phyloP scores from a whole-genome alignment of 1,140 invertebrate genomes.

The Diprion similis region DNA sequence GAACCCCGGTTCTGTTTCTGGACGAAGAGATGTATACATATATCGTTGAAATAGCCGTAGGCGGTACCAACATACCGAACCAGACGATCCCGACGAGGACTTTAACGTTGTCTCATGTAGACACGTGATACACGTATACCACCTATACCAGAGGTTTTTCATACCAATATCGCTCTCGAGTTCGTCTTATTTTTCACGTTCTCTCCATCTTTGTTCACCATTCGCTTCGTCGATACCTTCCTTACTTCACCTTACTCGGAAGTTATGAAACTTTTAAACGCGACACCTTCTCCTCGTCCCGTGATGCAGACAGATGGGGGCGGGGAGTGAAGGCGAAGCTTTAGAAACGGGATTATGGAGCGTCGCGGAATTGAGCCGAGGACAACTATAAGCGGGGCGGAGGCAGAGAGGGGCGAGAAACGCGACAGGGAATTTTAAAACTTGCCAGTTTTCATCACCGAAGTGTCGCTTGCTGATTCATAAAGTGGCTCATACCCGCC shows the following conservation, averaged over 20 bases:
- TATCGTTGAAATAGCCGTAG: not conserved
- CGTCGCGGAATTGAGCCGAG: not conserved
- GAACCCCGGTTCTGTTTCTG: not conserved
- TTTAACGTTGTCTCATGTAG: not conserved
- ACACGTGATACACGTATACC: not conserved
- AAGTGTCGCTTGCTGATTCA: conserved; percentile 4
- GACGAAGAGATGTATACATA: not conserved
- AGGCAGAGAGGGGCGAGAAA: too few relatives aligned
- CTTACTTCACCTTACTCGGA: not conserved
- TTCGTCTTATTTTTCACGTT: not conserved
- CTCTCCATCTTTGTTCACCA: not conserved
- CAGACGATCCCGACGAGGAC: not conserved
- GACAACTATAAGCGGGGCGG: not conserved
- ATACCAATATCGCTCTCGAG: too few relatives aligned
- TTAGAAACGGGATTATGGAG: not conserved
- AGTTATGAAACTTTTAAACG: conserved; percentile 8
- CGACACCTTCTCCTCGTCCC: not conserved
- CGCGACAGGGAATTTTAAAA: conserved; percentile 1
- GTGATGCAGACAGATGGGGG: not conserved
- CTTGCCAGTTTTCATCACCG: not conserved
- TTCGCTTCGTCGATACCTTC: not conserved
- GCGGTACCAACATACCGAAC: not conserved
- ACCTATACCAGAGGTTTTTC: not conserved
- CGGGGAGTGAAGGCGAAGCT: not conserved
- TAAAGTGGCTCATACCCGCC: not conserved